These are phyloP conservation scores for Fulmarus glacialis DNA, from an alignment of 2,113 vertebrate genomes.

Conservation along the genomic window DNA sequence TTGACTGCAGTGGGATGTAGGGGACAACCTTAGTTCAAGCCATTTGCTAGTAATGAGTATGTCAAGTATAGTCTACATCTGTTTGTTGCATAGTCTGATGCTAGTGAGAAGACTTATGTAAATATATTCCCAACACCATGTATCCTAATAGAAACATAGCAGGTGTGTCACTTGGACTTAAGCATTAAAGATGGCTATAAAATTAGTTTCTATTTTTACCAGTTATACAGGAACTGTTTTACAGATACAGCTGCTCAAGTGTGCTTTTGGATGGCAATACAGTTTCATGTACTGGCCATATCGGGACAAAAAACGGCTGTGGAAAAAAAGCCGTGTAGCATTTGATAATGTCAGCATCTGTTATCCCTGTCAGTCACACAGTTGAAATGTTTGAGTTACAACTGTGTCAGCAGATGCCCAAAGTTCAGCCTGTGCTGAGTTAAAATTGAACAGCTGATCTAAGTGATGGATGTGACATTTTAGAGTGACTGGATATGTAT, in stretches of 20 bases:
- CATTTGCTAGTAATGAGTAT: not conserved
- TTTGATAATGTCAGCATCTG: slow-evolving; percentile 99
- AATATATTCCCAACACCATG: slow-evolving; percentile 52
- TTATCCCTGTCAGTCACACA: slow-evolving; percentile 93
- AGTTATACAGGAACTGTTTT: slow-evolving; percentile 73
- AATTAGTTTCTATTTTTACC: slow-evolving; percentile 83
- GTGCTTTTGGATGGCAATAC: slow-evolving; percentile 81
- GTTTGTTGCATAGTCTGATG: slow-evolving; percentile 14
- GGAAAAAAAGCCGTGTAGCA: slow-evolving; percentile 82
- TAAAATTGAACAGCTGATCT: slow-evolving; percentile 83
- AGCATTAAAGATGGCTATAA: slow-evolving; percentile 75
- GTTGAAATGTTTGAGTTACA: slow-evolving; percentile 83
- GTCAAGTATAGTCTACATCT: slow-evolving; percentile 32
- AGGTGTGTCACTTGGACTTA: slow-evolving; percentile 74
- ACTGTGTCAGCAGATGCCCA: slow-evolving; percentile 86
- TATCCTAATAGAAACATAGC: slow-evolving; percentile 66
- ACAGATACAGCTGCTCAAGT: slow-evolving; percentile 83
- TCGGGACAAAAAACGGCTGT: slow-evolving; percentile 89
- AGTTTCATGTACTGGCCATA: slow-evolving; percentile 91
- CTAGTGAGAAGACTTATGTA: slow-evolving; percentile 59
- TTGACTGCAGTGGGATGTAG: not conserved
- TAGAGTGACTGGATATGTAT: slow-evolving; percentile 73
- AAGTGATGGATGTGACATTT: slow-evolving; percentile 81
- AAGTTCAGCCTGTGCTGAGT: slow-evolving; percentile 78
- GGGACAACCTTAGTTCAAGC: not conserved